Conservation (phyloP, 2,113 vertebrate genomes). For the Trogon surrucura region DNA sequence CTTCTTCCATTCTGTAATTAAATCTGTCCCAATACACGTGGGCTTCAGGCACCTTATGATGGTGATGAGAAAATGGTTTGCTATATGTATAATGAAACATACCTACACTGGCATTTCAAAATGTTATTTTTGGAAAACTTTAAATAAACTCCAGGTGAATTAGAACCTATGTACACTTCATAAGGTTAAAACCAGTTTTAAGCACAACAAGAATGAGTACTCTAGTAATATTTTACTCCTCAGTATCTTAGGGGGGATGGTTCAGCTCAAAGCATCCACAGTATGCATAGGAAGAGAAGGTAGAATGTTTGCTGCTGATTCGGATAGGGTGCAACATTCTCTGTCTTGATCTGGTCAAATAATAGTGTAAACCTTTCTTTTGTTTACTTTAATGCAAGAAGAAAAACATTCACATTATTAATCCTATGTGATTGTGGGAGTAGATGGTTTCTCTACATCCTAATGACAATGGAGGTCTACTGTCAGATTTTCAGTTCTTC, state of each 20-base stretch:
- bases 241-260: neutral
- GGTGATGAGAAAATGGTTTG: neutral
- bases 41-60: neutral
- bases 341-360: neutral
- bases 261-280: neutral
- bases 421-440: neutral
- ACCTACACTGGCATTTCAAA: neutral
- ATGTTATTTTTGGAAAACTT: neutral
- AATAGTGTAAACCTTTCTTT: neutral
- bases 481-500: neutral
- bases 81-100: neutral
- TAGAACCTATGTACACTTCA: neutral
- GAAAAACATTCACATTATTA: neutral
- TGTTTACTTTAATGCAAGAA: neutral
- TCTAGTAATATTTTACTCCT: neutral
- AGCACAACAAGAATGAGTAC: neutral
- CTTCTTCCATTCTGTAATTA: neutral
- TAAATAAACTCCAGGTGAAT: constrained; percentile 1
- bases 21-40: neutral
- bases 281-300: neutral
- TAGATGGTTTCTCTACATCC: neutral
- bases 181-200: neutral
- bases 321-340: neutral
- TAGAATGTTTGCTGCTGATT: neutral
- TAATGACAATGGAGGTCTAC: neutral